Percentiles rank a stretch among this genome's conserved stretches.
These are phyloP conservation scores for Teinopalpus imperialis DNA, from an alignment of 2,888 invertebrate species.

Conservation along the genomic window DNA sequence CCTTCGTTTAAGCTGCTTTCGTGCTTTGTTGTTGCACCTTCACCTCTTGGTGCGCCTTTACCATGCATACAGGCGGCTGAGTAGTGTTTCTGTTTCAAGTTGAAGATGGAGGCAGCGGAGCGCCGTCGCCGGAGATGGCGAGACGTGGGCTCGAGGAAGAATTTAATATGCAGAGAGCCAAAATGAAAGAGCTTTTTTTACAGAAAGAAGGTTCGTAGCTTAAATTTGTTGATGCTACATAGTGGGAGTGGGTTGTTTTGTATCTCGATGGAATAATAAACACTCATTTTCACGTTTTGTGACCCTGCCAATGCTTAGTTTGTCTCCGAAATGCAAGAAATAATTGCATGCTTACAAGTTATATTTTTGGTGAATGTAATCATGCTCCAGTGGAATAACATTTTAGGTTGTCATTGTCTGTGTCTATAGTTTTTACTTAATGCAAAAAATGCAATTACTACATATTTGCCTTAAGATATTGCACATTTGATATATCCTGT, in stretches of 20 bases:
- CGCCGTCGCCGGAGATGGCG: conserved; percentile 48
- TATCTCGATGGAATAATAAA: background rate
- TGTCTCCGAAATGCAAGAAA: background rate
- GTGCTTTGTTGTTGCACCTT: conserved; percentile 24
- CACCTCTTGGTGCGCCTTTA: conserved; percentile 13
- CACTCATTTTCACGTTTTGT: too few species aligned
- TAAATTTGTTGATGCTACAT: conserved; percentile 9
- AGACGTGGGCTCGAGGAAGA: conserved; percentile 87
- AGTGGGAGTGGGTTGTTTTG: background rate
- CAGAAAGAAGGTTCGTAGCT: conserved; percentile 92
- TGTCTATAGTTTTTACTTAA: too few species aligned
- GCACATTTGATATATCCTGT: too few species aligned
- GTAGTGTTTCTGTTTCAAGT: conserved; percentile 74
- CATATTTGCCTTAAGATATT: too few species aligned
- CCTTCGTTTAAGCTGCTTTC: conserved; percentile 26
- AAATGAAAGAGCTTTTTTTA: conserved; percentile 95
- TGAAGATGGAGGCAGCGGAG: conserved; percentile 51
- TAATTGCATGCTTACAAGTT: background rate
- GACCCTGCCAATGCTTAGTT: background rate
- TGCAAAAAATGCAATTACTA: too few species aligned
- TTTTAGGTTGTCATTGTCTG: too few species aligned
- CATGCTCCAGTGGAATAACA: too few species aligned
- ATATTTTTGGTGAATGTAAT: too few species aligned
- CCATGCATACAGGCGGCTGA: conserved; percentile 54
- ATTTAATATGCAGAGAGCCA: conserved; percentile 94